A percentile compares a stretch with the other conserved stretches of the same genome.
phyloP scores from a whole-genome alignment of 2,888 invertebrate species.

The Linyphia triangularis region DNA sequence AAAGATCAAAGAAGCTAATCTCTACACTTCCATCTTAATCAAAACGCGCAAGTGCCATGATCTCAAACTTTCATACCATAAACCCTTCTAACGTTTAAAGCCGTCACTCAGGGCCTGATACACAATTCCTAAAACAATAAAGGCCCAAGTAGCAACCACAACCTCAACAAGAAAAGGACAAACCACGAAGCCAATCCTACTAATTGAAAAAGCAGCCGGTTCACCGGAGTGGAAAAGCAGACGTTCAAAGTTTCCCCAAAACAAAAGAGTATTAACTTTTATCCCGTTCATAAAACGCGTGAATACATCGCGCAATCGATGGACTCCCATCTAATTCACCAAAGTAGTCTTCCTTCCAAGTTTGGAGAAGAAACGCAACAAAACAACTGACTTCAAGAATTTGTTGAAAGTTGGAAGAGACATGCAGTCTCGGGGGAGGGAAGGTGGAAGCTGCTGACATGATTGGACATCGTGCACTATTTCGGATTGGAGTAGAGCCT shows the following conservation, averaged over 20 bases:
- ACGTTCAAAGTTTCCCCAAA: conserved; percentile 9
- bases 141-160: too few species aligned
- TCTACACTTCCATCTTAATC: too few species aligned
- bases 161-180: too few species aligned
- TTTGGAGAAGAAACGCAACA: not conserved
- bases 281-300: not conserved
- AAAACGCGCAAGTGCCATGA: too few species aligned
- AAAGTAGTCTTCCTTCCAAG: not conserved
- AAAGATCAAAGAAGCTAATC: too few species aligned
- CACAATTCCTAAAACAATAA: too few species aligned
- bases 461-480: too few species aligned
- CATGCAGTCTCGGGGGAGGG: not conserved
- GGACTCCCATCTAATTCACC: not conserved
- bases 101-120: too few species aligned
- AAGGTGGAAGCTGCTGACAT: not conserved
- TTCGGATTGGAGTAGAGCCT: too few species aligned
- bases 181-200: not conserved
- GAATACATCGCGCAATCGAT: conserved; percentile 31
- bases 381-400: not conserved
- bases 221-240: not conserved
- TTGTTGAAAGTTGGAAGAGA: not conserved
- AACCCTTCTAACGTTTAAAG: too few species aligned
- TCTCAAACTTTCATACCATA: too few species aligned
- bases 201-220: conserved; percentile 33
- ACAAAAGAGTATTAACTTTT: not conserved